A percentile compares a stretch with the other conserved stretches of the same genome.
Conservation (phyloP, 2,888 invertebrate genomes). For the Sphaeridia pumilis region DNA sequence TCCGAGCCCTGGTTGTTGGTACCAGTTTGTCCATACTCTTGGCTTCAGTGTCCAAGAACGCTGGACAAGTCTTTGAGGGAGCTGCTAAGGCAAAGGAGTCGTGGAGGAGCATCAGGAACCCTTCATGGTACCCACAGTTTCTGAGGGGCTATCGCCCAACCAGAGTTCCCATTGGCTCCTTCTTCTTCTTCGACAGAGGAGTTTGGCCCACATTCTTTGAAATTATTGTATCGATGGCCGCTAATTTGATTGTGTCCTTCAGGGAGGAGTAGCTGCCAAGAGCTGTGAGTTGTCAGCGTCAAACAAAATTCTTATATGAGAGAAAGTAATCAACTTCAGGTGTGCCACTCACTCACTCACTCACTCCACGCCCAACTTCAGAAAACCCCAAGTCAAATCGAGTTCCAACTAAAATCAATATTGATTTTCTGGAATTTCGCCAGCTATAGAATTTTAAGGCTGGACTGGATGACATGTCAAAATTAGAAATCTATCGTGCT, state of each 20-base stretch:
- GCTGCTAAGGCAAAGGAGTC: not conserved
- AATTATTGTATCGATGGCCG: not conserved
- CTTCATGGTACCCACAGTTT: not conserved
- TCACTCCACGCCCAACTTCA: too few relatives aligned
- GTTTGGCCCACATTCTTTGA: not conserved
- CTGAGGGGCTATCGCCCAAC: not conserved
- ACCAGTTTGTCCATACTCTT: not conserved
- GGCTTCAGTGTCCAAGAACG: not conserved
- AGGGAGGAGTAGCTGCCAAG: too few relatives aligned
- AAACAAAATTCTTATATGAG: too few relatives aligned
- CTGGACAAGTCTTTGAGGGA: not conserved
- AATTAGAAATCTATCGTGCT: too few relatives aligned
- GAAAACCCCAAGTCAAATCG: too few relatives aligned
- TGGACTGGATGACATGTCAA: too few relatives aligned
- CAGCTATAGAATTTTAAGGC: too few relatives aligned
- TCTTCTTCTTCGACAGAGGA: not conserved
- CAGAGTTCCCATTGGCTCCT: not conserved
- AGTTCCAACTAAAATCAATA: too few relatives aligned
- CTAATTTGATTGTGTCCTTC: constrained; percentile 1
- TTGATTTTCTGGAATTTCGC: too few relatives aligned
- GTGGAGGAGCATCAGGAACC: not conserved
- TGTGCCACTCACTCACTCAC: too few relatives aligned
- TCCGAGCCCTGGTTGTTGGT: not conserved
- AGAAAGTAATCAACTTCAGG: too few relatives aligned
- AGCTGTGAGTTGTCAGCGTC: too few relatives aligned